These are phyloP conservation scores for Rhinoptilus africanus DNA, from an alignment of 2,113 vertebrate species.

Conservation along the genomic window DNA sequence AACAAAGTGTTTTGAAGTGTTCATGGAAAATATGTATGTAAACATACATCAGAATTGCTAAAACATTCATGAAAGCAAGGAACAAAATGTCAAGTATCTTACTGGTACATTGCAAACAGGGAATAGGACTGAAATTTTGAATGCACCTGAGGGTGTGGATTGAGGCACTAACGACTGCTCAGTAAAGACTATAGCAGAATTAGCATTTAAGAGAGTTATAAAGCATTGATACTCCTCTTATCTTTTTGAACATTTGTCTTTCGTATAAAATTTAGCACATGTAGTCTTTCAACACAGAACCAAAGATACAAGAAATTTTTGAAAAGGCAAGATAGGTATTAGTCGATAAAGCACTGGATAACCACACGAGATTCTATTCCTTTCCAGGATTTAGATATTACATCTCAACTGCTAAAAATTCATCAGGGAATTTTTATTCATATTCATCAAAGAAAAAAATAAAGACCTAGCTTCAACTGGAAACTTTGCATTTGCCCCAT, in stretches of 20 bases:
- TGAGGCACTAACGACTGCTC: neutral
- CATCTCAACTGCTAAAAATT: neutral
- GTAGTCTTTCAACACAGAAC: neutral
- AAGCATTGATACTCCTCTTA: neutral
- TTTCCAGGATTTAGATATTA: neutral
- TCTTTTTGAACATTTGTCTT: neutral
- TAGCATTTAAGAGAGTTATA: neutral
- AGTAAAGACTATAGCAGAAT: neutral
- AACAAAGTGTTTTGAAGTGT: neutral
- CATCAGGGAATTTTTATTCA: neutral
- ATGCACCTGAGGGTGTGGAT: neutral
- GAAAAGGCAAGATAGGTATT: neutral
- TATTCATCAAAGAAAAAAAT: neutral
- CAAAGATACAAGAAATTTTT: neutral
- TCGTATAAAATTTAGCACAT: neutral
- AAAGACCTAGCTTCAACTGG: neutral
- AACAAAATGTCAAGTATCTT: neutral
- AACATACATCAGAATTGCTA: neutral
- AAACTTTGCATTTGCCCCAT: neutral
- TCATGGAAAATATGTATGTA: neutral
- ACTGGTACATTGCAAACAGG: neutral
- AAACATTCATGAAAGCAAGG: neutral
- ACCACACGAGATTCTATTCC: neutral
- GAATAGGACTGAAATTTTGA: neutral
- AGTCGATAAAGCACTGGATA: neutral